Evolutionary conservation across 2,113 vertebrate genomes (phyloP), one percentile per base, ranked within the genome.

Genomic region (Hemiscyllium ocellatum): DNA sequence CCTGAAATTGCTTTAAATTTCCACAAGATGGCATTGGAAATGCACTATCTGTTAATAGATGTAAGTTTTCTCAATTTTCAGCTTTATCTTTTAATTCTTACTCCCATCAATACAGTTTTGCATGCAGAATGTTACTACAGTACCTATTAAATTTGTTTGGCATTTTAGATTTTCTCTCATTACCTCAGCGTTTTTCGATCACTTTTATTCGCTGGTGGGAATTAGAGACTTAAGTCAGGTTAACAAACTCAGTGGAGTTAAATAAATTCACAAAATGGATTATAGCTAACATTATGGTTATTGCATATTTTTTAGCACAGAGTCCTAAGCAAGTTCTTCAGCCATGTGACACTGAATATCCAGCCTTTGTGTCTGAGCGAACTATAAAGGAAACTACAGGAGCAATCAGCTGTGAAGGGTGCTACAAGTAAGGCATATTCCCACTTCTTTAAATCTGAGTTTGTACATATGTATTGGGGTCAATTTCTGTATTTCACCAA

Each of bases 371-470:
- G 96, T 99, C 99, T 0, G 99, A 99, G 96, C 98, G 99, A 96
- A 99, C 99, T 97, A 99, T 99, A 97, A 99, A 99, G 97, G 99
- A 99, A 97, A 99, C 99, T 96, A 98, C 97, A 33, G 99, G 99
- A 96, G 98, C 98, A 97, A 98, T 99, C 95, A 98, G 98, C 97
- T 99, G 99, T 56, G 98, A 98, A 96, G 98, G 98, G 97, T 99
- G 99, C 97, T 97, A 98, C 97, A 99, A 99, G 99, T 99, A 99
- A 96, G 98, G 66, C 56, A 17, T 86, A 61, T 95, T 86, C 42
- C 69, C 68, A 72, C 33, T 72, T 95, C 42, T 95, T 13, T 50
- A n/a, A 33, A 50, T 37, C 42, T 26, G 93, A 13, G 22, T 95
- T 56, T 7, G 66, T 24, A 15, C 69, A 52, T 72, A 12, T 2